Evolutionary conservation across 2,113 vertebrate genomes (phyloP).

Genomic region (rat (Rattus norvegicus)): DNA sequence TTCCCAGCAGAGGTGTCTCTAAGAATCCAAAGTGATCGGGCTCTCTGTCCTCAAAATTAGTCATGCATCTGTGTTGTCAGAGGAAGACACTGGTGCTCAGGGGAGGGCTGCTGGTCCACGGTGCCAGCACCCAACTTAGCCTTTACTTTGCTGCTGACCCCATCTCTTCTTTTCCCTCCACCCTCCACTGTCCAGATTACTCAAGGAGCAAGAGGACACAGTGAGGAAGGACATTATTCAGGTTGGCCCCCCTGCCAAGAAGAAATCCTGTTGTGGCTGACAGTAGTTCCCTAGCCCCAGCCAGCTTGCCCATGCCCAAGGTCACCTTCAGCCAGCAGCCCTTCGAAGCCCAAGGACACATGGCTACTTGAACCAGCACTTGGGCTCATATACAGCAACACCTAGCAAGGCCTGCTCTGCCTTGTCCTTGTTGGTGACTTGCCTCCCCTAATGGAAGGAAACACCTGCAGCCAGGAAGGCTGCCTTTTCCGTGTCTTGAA

Average conservation of each 20-base stretch:
- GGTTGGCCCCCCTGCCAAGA: constrained; percentile 87
- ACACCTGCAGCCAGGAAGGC: not conserved
- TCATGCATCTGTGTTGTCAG: not conserved
- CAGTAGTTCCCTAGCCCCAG: not conserved
- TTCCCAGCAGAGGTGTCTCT: not conserved
- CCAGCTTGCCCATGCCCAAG: accelerated
- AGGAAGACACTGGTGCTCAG: not conserved
- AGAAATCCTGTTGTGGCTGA: constrained; percentile 92
- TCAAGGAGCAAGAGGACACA: constrained; percentile 93
- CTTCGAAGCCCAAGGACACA: not conserved
- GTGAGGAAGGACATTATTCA: constrained; percentile 89
- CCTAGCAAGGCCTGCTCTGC: not conserved
- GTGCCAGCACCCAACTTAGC: not conserved
- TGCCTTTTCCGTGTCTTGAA: not conserved
- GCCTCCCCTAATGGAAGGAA: not conserved
- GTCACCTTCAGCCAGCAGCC: not conserved
- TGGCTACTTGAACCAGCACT: not conserved
- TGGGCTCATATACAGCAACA: not conserved
- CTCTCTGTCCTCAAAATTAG: not conserved
- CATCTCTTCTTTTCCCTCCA: not conserved
- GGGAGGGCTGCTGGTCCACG: not conserved
- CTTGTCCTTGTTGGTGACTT: not conserved
- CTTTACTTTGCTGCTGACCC: not conserved
- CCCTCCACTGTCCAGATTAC: constrained; percentile 83
- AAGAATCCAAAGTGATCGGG: not conserved